phyloP scores from a whole-genome alignment of 1,140 invertebrate species.

The Lepidostoma basale region DNA sequence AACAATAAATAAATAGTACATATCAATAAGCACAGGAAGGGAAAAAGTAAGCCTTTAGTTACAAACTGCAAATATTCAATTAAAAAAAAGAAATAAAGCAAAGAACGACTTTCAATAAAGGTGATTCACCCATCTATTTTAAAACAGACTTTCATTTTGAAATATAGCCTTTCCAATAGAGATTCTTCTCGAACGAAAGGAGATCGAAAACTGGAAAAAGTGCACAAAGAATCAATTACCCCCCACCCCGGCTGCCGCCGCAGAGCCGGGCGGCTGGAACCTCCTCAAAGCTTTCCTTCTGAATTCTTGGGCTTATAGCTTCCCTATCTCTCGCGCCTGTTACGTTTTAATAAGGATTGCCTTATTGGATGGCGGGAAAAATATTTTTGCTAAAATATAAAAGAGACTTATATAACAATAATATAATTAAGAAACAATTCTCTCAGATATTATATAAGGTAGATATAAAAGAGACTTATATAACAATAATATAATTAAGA shows the following conservation, averaged over 20 bases:
- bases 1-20: too few species aligned
- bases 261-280: neutral
- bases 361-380: neutral
- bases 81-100: too few species aligned
- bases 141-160: too few species aligned
- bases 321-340: neutral
- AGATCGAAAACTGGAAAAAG: constrained; percentile 15
- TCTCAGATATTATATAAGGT: too few species aligned
- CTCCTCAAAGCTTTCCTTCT: neutral
- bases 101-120: too few species aligned
- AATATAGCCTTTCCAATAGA: neutral
- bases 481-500: neutral
- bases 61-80: too few species aligned
- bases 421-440: neutral
- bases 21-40: too few species aligned
- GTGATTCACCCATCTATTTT: too few species aligned
- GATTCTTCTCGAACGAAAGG: neutral
- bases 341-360: constrained; percentile 18
- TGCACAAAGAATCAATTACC: constrained; percentile 39
- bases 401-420: neutral
- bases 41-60: too few species aligned
- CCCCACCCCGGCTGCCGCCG: constrained; percentile 1
- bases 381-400: neutral
- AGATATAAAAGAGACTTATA: neutral
- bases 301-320: constrained; percentile 11